phyloP scores from a whole-genome alignment of 2,797 vertebrate genomes.

The Picus viridis region DNA sequence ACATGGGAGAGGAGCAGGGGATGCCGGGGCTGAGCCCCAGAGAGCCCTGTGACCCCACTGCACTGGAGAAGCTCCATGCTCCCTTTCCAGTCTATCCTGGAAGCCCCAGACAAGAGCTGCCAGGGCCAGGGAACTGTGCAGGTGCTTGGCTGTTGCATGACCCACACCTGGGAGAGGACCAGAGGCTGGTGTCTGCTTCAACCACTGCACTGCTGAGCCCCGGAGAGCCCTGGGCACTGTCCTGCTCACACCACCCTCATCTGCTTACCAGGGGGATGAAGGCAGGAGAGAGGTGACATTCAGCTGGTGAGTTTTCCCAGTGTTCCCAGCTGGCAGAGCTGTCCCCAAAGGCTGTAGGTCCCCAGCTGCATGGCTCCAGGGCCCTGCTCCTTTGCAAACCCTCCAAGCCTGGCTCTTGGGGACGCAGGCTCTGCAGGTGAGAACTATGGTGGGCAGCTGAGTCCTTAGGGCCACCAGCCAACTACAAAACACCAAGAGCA shows the following conservation, averaged over 20 bases:
- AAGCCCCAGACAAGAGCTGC: too few species aligned
- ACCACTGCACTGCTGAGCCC: too few species aligned
- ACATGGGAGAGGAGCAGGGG: background rate
- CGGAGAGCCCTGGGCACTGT: too few species aligned
- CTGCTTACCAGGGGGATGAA: fast-evolving
- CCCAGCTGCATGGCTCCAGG: background rate
- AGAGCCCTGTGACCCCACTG: fast-evolving
- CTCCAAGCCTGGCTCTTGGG: background rate
- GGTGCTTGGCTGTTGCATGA: too few species aligned
- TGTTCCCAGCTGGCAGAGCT: background rate
- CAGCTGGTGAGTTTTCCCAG: background rate
- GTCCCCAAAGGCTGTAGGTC: background rate
- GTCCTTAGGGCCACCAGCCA: background rate
- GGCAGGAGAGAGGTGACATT: background rate
- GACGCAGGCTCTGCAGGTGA: background rate
- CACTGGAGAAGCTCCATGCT: background rate
- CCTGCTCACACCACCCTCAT: background rate
- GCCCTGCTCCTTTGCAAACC: background rate
- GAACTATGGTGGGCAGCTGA: background rate
- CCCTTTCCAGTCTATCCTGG: too few species aligned
- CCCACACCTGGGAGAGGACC: too few species aligned
- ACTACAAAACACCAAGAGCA: background rate
- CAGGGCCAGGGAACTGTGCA: too few species aligned
- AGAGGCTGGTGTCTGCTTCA: too few species aligned
- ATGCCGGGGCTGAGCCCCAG: background rate